These are phyloP conservation scores for Psettodes erumei DNA, from an alignment of 2,113 vertebrate species.

Conservation along the genomic window DNA sequence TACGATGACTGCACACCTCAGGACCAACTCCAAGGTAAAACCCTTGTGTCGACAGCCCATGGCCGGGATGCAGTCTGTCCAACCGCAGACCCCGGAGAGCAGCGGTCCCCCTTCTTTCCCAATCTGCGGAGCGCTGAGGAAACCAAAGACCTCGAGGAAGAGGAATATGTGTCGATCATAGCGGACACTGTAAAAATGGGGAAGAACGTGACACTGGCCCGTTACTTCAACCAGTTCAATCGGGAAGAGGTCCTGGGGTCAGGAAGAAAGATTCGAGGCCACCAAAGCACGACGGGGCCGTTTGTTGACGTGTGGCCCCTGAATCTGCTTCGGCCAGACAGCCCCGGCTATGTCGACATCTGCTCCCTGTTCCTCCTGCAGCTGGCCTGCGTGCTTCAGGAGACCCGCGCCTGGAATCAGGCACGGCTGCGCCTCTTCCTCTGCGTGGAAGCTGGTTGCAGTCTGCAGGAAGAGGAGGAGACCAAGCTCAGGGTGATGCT, in stretches of 20 bases:
- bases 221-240: conserved; percentile 80
- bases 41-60: conserved; percentile 62
- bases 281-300: conserved; percentile 39
- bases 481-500: conserved; percentile 86
- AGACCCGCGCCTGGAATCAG: conserved; percentile 86
- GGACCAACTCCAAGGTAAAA: conserved; percentile 80
- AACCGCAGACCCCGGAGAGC: conserved; percentile 54
- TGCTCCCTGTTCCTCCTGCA: conserved; percentile 91
- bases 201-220: conserved; percentile 87
- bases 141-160: conserved; percentile 75
- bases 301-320: conserved; percentile 90
- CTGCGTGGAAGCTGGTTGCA: conserved; percentile 85
- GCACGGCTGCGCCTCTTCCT: conserved; percentile 87
- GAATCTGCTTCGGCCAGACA: conserved; percentile 88
- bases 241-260: conserved; percentile 52
- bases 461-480: conserved; percentile 83
- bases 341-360: conserved; percentile 85
- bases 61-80: conserved; percentile 57
- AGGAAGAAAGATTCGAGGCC: conserved; percentile 39
- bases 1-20: conserved; percentile 84
- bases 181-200: conserved; percentile 88
- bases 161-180: conserved; percentile 86
- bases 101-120: conserved; percentile 72
- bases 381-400: conserved; percentile 88
- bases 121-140: conserved; percentile 69